Base-by-base conservation (phyloP, 2,113 vertebrate genomes). In the Spheniscus mendiculus region DNA sequence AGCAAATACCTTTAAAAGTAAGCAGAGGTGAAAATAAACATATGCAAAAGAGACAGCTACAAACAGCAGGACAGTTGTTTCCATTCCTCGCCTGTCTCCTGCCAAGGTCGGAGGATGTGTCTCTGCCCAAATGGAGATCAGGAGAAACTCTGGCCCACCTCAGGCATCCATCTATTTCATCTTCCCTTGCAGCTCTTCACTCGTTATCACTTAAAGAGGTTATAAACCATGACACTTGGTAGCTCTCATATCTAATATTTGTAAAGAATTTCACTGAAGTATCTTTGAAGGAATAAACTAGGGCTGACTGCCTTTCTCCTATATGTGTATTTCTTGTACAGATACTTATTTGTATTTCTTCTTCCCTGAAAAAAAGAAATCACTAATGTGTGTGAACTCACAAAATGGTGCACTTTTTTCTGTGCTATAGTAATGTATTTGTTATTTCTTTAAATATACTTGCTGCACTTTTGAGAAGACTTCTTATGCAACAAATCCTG, bases 301-400 rank as follows among this genome's bases (percentile, higher is more conserved):
- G 9, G 27, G 10, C 21, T 30, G 38, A 1, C 13, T 38, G 50
- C 32, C 23, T 90, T 91, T 62, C 42, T 67, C 15, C n/a, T 36
- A 3, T 13, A 1, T 0, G 0, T 32, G 5, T 19, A 26, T 63
- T 79, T 61, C 27, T 56, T 22, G 17, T 4, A 8, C 23, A 62
- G 40, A 26, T 27, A 36, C 19, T 58, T 53, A 11, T 29, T n/a
- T 49, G 15, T 19, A 25, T 34, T 86, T 91, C 32, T 66, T 38
- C 4, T 44, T 56, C 34, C 36, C 21, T 11, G 15, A 50, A 59
- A 61, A 21, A 38, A 56, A 63, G 13, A 52, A 21, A 29, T 30
- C 9, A 30, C 30, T 9, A 7, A 3, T 14, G 7, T 38, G 15
- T 70, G 40, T 49, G 34, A 78, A 2, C 40, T 58, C 50, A 29